Evolutionary conservation across 1,140 invertebrate genomes (phyloP).

Genomic region (Leptestheria dahalacensis): DNA sequence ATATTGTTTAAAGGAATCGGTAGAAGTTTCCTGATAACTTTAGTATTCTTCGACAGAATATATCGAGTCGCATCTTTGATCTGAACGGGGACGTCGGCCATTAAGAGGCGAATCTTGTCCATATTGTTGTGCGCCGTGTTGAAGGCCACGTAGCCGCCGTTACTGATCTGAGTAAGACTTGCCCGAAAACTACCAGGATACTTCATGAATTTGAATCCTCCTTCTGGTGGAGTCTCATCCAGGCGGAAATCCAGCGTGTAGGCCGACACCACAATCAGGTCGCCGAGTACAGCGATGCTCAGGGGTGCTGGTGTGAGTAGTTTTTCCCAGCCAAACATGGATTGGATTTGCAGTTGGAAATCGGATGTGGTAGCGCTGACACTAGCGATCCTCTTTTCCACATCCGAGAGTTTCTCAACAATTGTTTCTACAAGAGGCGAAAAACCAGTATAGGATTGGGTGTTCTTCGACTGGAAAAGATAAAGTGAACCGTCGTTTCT

Average conservation of each 20-base stretch:
- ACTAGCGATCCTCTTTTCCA: no score
- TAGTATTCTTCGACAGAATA: slow-evolving; percentile 2
- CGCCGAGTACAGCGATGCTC: slow-evolving; percentile 1
- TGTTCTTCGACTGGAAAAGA: no score
- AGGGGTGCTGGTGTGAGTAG: not conserved
- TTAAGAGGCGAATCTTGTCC: slow-evolving; percentile 1
- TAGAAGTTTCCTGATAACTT: not conserved
- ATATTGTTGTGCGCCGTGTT: slow-evolving; percentile 6
- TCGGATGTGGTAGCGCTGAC: no score
- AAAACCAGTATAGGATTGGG: no score
- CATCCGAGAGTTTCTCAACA: no score
- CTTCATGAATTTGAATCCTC: not conserved
- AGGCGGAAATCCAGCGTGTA: slow-evolving; percentile 1
- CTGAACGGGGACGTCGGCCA: not conserved
- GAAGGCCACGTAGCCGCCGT: slow-evolving; percentile 6
- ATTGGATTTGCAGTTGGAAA: not conserved
- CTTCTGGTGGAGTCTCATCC: not conserved
- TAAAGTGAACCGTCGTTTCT: no score
- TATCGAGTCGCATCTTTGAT: not conserved
- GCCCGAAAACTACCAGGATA: slow-evolving; percentile 9
- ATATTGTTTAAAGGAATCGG: not conserved
- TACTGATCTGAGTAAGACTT: slow-evolving; percentile 9
- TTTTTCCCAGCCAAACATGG: slow-evolving; percentile 6
- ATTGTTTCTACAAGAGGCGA: no score
- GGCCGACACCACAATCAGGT: slow-evolving; percentile 1